phyloP scores from a whole-genome alignment of 2,888 invertebrate species.

The Tipula vernalis region DNA sequence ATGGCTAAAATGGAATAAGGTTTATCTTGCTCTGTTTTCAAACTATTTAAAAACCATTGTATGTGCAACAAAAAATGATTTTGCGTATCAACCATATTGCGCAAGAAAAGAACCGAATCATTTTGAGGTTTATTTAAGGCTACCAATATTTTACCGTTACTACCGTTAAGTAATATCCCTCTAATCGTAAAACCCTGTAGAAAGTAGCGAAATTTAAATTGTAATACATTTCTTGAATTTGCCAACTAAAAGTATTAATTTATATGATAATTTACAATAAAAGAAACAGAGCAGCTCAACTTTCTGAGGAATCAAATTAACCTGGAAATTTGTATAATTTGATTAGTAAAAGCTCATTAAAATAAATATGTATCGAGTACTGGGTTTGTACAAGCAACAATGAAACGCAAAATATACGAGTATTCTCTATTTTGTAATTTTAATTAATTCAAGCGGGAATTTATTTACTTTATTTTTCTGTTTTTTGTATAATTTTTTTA shows the following conservation, averaged over 20 bases:
- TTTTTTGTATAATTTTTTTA: neutral
- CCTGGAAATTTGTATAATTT: neutral
- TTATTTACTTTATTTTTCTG: neutral
- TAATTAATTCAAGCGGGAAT: constrained; percentile 4
- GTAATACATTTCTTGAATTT: neutral
- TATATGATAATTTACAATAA: neutral
- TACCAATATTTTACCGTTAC: too few species aligned
- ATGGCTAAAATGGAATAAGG: too few species aligned
- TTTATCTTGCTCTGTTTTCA: too few species aligned
- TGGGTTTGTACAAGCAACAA: neutral
- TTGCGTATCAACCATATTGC: too few species aligned
- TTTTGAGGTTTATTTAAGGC: too few species aligned
- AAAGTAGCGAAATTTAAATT: too few species aligned
- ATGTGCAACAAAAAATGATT: too few species aligned
- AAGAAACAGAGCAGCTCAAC: neutral
- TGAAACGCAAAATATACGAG: neutral
- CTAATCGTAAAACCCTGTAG: too few species aligned
- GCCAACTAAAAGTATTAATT: neutral
- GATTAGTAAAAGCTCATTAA: neutral
- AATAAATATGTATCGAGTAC: neutral
- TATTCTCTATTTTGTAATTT: neutral
- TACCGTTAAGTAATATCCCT: too few species aligned
- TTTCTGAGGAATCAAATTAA: neutral
- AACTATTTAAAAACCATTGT: too few species aligned
- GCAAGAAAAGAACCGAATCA: too few species aligned